Evolutionary conservation across 2,113 vertebrate genomes (phyloP).

Genomic region (Cichladusa arquata): DNA sequence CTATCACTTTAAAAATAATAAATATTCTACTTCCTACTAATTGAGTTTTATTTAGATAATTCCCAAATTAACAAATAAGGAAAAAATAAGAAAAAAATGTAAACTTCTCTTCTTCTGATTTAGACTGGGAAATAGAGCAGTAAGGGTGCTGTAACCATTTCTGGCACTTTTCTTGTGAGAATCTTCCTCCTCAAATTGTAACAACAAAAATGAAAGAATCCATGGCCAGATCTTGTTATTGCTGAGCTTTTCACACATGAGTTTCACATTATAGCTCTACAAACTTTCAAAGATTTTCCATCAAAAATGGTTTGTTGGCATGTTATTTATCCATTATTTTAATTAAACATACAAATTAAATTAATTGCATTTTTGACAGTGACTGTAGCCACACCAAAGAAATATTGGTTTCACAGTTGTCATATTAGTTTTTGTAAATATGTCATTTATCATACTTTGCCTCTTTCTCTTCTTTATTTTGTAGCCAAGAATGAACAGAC

Average conservation of each 20-base stretch:
- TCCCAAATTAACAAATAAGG: background rate
- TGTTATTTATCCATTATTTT: background rate
- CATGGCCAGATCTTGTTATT: background rate
- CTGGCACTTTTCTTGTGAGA: background rate
- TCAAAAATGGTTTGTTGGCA: background rate
- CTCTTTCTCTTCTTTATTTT: background rate
- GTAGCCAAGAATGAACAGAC: background rate
- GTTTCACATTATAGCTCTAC: background rate
- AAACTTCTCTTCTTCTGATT: background rate
- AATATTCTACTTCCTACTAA: background rate
- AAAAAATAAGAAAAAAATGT: background rate
- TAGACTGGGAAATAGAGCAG: background rate
- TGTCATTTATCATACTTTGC: background rate
- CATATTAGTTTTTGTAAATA: background rate
- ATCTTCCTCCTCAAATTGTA: background rate
- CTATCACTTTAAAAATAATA: background rate
- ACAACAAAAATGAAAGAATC: background rate
- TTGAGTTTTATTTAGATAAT: background rate
- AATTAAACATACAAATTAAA: background rate
- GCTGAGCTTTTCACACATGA: background rate
- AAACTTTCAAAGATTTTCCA: background rate
- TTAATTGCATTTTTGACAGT: background rate
- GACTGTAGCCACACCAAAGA: background rate
- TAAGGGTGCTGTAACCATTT: background rate
- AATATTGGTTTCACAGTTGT: background rate